Evolutionary conservation across 2,113 vertebrate genomes (phyloP), one percentile per base, ranked within the genome.

Genomic region (Prunella himalayana): DNA sequence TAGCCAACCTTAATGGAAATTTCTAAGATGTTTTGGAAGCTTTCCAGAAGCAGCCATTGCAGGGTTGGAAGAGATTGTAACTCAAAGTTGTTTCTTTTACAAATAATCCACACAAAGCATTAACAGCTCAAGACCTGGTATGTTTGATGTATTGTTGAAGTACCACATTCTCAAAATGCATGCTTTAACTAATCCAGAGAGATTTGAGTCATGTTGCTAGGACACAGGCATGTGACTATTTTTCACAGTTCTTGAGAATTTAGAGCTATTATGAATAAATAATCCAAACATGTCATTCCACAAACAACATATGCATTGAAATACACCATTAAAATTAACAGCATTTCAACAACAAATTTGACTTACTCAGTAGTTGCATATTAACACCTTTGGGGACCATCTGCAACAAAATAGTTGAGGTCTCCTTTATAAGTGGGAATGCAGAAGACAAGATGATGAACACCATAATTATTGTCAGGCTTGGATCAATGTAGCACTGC

Each of bases 401-500:
- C 95, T 99, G 98, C 72, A 99, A 93, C 78, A 99, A 97, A 73
- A 99, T 99, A 86, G 60, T 53, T 49, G 98, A 97, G 4, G 98
- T 98, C 97, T 99, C 99, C 91, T 98, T 98, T 57, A 99, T 97
- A 63, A 99, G 98, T 0, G 98, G 98, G 60, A 98, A 98, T 22
- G 98, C 98, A 7, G 98, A 98, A 6, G 97, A 97, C 93, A 99
- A 64, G 88, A 99, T 98, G 86, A 99, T 99, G 94, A 97, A 27
- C 77, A 99, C 98, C 98, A 99, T 98, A 83, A 98, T 4, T 44
- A 99, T 56, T 4, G 99, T 98, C 81, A 99, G 96, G 95, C 98
- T 98, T 51, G 98, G 99, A 92, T 99, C 99, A 6, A 99, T 98
- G 86, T 99, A 99, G 90, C 99, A 99, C 95, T 99, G 96, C 98